Conservation (phyloP, 2,113 vertebrate species). For the Sakesphorus luctuosus region DNA sequence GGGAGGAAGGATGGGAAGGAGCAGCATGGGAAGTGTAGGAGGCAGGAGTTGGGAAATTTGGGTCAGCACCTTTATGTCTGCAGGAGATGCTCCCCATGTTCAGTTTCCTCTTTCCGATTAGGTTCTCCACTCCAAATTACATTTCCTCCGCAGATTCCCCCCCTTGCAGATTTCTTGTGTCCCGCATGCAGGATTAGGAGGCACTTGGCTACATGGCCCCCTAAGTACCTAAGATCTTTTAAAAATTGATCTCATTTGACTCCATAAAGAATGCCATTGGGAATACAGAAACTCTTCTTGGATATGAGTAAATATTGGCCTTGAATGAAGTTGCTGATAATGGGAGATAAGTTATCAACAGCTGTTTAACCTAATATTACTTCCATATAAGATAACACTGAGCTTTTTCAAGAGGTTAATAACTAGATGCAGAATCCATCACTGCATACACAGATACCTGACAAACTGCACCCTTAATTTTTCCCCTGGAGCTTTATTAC, state of each 20-base stretch:
- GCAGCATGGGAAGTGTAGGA: neutral
- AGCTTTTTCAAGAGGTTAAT: constrained; percentile 20
- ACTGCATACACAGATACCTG: neutral
- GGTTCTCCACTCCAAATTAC: neutral
- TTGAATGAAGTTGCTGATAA: neutral
- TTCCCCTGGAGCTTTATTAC: neutral
- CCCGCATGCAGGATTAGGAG: neutral
- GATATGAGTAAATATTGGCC: constrained; percentile 14
- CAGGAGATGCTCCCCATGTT: neutral
- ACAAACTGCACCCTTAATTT: neutral
- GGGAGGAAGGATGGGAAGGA: neutral
- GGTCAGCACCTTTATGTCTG: neutral
- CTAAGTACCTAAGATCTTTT: neutral
- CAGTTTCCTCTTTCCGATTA: neutral
- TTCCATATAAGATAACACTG: neutral
- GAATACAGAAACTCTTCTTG: neutral
- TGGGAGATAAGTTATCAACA: constrained; percentile 55
- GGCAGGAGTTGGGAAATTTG: neutral
- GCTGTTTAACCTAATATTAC: constrained; percentile 54
- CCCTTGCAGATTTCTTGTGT: neutral
- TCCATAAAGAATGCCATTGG: neutral
- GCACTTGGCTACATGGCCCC: neutral
- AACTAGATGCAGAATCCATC: constrained; percentile 19
- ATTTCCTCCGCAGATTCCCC: neutral
- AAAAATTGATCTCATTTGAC: constrained; percentile 1